Base-by-base conservation (phyloP, 2,113 vertebrate genomes). In the Anthoscopus minutus region DNA sequence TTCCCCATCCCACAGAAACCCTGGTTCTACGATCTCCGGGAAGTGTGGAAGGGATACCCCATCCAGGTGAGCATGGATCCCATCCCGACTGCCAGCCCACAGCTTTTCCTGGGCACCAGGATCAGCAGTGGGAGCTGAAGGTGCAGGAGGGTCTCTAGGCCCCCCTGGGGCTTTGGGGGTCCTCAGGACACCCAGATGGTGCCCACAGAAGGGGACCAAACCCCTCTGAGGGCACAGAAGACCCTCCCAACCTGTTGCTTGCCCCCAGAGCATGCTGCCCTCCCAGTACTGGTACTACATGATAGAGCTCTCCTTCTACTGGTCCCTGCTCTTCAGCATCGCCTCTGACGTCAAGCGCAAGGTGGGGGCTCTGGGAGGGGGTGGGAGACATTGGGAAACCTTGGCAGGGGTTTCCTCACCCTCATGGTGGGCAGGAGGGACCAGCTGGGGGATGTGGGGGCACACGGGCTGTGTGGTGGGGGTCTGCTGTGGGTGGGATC, bases 221-320 rank as follows among this genome's bases (percentile, higher is more conserved):
- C 25, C 37, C 40, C 4, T 27, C 15, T 2, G 31, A 66, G 53
- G 42, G 9, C 12, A 0, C 4, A 33, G 65, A 53, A 45, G 40
- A 5, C 2, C 4, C n/a, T 20, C 37, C 11, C 23, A 40, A 8
- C 19, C 28, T 3, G 22, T 50, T 7, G 19, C 28, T 20, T 51
- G 31, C 13, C 57, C 94, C 96, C 96, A 98, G 98, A 96, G 94
- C 79, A 93, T 95, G 45, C 85, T 99, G 80, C 98, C 98, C 15
- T 99, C 99, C 80, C 99, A 99, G 98, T 99, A 99, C 67, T 99
- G 99, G 99, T 99, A 99, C 97, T 99, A 99, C 97, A 99, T 99
- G 97, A 98, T 99, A 1, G 99, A 99, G 64, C 98, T 99, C 81
- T 99, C 99, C 31, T 99, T 99, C 97, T 99, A 99, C 95, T 96